Evolutionary conservation across 2,888 invertebrate genomes (phyloP).

Genomic region (Tipula unca): DNA sequence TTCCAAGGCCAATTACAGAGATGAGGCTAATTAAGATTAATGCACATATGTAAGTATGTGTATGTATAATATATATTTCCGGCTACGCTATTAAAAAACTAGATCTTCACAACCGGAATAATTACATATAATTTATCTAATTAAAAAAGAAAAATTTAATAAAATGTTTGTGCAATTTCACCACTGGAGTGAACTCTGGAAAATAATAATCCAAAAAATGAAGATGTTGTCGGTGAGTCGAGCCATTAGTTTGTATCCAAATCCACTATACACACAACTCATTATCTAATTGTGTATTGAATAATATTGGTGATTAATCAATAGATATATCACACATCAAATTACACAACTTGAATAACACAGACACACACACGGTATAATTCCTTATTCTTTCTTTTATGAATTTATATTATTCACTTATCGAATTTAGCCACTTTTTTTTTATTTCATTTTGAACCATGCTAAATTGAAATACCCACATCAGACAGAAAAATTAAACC

Average conservation of each 20-base stretch:
- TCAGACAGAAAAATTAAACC: background rate
- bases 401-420: too few relatives aligned
- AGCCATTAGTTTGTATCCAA: background rate
- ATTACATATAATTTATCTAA: background rate
- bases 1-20: background rate
- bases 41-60: too few relatives aligned
- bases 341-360: background rate
- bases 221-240: background rate
- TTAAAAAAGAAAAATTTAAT: background rate
- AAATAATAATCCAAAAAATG: background rate
- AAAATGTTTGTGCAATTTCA: background rate
- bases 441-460: background rate
- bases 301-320: background rate
- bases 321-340: background rate
- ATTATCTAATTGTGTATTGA: background rate
- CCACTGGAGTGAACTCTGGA: background rate
- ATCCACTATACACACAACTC: background rate
- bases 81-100: background rate
- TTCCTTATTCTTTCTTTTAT: background rate
- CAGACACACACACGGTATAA: background rate
- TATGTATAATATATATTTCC: background rate
- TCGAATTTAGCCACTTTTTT: background rate
- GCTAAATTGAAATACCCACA: background rate
- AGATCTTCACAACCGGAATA: background rate
- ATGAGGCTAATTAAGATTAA: background rate